Percentiles rank a stretch among this genome's conserved stretches.
These are phyloP conservation scores for human (Homo sapiens) DNA, from an alignment of 2,113 vertebrate genomes.

Conservation along the genomic window GRCh38 chr19:33938501-33939000, in stretches of 20 bases:
- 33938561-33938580: background rate
- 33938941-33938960: too few relatives aligned
- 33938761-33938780: background rate
- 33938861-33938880: background rate
- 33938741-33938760: background rate
- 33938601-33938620: background rate
- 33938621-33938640: background rate
- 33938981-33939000: background rate
- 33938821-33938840: background rate
- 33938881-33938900: background rate
- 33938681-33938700: background rate
- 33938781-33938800: background rate
- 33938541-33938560: background rate
- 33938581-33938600: background rate
- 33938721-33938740: background rate
- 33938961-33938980: background rate
- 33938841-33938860: accelerated
- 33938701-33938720: background rate
- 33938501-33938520: background rate
- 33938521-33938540: background rate
- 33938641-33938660: background rate
- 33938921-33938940: accelerated
- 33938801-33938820: background rate
- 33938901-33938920: accelerated
- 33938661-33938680: background rate